Evolutionary conservation across 2,888 invertebrate genomes (phyloP), one percentile per base, ranked within the genome.

Genomic region (Brenthis ino): DNA sequence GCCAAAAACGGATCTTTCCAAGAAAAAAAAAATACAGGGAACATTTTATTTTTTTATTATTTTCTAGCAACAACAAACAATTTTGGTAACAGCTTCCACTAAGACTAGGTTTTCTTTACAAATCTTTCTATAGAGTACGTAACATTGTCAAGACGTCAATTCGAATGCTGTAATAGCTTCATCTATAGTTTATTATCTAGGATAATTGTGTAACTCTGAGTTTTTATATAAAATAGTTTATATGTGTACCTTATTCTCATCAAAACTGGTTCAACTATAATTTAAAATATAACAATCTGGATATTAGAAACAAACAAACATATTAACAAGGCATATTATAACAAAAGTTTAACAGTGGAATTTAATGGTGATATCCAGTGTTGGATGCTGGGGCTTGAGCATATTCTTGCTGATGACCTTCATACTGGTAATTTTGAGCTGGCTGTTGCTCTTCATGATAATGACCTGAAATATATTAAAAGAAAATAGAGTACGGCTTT

Each of bases 381-480:
- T 57, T 57, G n/a, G 64, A 53, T 2, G 64, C 57, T 65, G 70
- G 51, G n/a, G 55, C 74, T 61, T 75, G 71, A 28, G 67, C 70
- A 6, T 58, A 61, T 14, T 70, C 68, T 13, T 76, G 74, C 50
- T 77, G 74, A 67, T 76, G 73, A 14, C 67, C 73, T 14, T 75
- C 72, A 8, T 74, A 69, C 11, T 73, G 72, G 48, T 75, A 72
- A 51, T n/a, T 57, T 57, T 74, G 68, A n/a, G 58, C 51, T 24
- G 76, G 75, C 24, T 75, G 58, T 24, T 58, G 47, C n/a, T 58
- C 58, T 16, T 8, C 77, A 57, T 72, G 77, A 74, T 86, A 85
- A 65, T 80, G 77, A 57, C 85, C 86, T 85, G 76, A 50, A n/a
- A 48, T 16, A 47, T 24, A 33, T 5, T 0, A 77, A 77, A 67